Conservation (phyloP, 2,797 vertebrate species). For the Rhinella marina region DNA sequence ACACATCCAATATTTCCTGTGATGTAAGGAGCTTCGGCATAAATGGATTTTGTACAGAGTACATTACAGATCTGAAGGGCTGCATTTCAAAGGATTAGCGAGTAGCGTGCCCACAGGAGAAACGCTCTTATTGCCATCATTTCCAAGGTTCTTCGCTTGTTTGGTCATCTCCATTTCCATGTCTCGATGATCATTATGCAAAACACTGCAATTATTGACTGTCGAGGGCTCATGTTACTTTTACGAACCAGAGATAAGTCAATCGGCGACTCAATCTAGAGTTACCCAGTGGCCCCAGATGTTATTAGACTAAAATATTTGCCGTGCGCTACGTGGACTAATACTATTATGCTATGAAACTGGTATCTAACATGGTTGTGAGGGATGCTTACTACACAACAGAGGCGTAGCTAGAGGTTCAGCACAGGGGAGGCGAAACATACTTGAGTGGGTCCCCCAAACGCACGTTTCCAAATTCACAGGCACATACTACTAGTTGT, state of each 20-base stretch:
- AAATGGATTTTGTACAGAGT: constrained; percentile 47
- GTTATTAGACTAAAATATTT: neutral
- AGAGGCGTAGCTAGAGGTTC: no score
- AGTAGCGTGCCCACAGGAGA: neutral
- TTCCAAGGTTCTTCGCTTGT: neutral
- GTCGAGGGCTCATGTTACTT: constrained; percentile 16
- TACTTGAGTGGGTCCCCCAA: no score
- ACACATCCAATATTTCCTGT: constrained; percentile 48
- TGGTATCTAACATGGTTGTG: neutral
- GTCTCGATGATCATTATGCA: constrained; percentile 7
- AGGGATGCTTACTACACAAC: neutral
- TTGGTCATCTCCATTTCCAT: neutral
- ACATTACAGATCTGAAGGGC: constrained; percentile 38
- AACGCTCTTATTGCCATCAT: neutral
- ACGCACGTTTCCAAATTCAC: no score
- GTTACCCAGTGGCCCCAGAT: neutral
- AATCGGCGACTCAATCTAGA: neutral
- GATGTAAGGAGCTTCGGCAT: constrained; percentile 44
- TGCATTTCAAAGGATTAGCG: constrained; percentile 44
- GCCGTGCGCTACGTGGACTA: neutral
- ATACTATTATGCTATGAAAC: neutral
- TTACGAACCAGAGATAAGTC: neutral
- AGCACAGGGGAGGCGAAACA: no score
- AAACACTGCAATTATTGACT: constrained; percentile 2
- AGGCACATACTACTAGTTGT: no score